Base-by-base conservation (phyloP, 2,113 vertebrate species). In the Cyprinodon brontotheroides region DNA sequence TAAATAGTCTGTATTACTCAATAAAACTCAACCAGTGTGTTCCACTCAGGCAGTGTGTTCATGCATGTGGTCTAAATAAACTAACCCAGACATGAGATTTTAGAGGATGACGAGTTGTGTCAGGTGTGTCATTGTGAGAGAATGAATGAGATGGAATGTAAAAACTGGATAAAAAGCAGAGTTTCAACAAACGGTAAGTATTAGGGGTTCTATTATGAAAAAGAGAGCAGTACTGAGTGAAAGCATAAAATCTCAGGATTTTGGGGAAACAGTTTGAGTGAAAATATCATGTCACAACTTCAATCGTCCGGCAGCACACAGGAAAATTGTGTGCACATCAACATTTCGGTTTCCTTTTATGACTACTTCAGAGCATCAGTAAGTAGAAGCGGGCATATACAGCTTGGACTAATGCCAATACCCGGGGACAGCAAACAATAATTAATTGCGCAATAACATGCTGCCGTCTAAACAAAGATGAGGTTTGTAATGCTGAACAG, bases 401-500 rank as follows among this genome's bases (percentile, higher is more conserved):
- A 72, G 78, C 83, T 82, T 80, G 76, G 85, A 75, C 78, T 89
- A 92, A 92, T 91, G 89, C 87, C 88, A 90, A 88, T 80, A 83
- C 89, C 81, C 22, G 87, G 61, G 72, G 89, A 91, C 92, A 75
- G 87, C 84, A 68, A 87, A 91, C 81, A 85, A 87, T 85, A 90
- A 90, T 91, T 89, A 91, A 93, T 91, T 86, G 87, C 72, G 74
- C 73, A 82, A 29, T 91, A 92, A 93, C 92, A 92, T 92, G 83
- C 84, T 87, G 89, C 89, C 81, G 84, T 90, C 91, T 88, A 92
- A 93, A 92, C 86, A 89, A 78, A 88, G 78, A 92, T 92, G 90
- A 88, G 89, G 89, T 92, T 92, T 84, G 92, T 91, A 91, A 91
- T 90, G 86, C 85, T 91, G 87, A 91, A 91, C 84, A 83, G 86